phyloP scores from a whole-genome alignment of 2,797 vertebrate species.

The Potorous gilbertii region DNA sequence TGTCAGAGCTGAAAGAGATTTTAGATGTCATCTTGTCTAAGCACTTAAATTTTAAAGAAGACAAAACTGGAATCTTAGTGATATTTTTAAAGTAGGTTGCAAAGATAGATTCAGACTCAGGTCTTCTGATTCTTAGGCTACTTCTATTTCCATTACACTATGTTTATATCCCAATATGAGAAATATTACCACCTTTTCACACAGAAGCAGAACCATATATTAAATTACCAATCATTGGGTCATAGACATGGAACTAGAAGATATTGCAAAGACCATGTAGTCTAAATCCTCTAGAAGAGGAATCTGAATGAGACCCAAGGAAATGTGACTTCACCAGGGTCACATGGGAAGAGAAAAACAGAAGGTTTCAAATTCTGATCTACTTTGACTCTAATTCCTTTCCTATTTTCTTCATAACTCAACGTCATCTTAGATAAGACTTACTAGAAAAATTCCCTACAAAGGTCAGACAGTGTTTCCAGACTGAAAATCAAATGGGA shows the following conservation, averaged over 20 bases:
- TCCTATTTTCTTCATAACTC: not conserved
- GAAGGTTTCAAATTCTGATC: not conserved
- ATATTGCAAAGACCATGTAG: not conserved
- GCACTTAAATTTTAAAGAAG: not conserved
- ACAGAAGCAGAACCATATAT: not conserved
- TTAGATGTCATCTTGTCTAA: not conserved
- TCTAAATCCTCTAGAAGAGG: not conserved
- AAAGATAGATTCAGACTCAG: not conserved
- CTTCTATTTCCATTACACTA: not conserved
- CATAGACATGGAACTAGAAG: not conserved
- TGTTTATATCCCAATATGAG: not conserved
- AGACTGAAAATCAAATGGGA: not conserved
- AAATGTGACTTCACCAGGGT: not conserved
- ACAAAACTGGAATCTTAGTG: not conserved
- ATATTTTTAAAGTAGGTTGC: not conserved
- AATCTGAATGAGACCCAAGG: not conserved
- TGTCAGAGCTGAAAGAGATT: not conserved
- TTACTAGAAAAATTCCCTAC: not conserved
- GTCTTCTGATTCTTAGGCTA: not conserved
- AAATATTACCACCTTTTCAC: not conserved
- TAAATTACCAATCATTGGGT: not conserved
- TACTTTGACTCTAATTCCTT: not conserved
- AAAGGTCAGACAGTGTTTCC: not conserved
- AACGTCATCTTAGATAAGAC: not conserved
- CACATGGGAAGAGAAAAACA: not conserved